Evolutionary conservation across 2,113 vertebrate species (phyloP).

Genomic region (Phrynosoma platyrhinos): DNA sequence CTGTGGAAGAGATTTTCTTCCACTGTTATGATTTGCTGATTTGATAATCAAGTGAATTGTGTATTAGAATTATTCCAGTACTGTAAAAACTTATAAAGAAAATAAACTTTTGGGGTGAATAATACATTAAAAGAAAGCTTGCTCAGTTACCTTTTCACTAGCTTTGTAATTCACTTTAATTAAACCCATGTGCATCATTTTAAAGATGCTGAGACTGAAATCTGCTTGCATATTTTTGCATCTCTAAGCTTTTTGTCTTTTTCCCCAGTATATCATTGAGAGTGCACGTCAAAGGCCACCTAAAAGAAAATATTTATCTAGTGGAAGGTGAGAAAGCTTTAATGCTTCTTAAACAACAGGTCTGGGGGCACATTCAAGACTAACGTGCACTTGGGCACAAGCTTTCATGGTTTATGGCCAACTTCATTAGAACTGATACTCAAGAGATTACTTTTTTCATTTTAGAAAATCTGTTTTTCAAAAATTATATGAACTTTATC

Average conservation of each 20-base stretch:
- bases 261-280: conserved; percentile 94
- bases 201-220: not conserved
- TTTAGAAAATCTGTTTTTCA: conserved; percentile 95
- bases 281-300: conserved; percentile 96
- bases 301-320: conserved; percentile 90
- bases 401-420: not conserved
- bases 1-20: not conserved
- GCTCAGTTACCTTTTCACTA: not conserved
- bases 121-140: too few species aligned
- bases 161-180: not conserved
- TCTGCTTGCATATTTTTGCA: not conserved
- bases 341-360: not conserved
- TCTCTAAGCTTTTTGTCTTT: conserved; percentile 25
- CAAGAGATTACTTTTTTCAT: conserved; percentile 55
- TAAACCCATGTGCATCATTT: not conserved
- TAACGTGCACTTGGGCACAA: not conserved
- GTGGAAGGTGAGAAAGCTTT: conserved; percentile 82
- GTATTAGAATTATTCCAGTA: not conserved
- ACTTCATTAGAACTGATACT: conserved; percentile 14
- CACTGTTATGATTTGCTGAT: not conserved
- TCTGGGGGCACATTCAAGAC: not conserved
- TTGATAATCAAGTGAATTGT: not conserved
- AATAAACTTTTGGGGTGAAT: not conserved
- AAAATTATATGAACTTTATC: conserved; percentile 97
- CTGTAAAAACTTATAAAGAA: not conserved